Conservation (phyloP, 2,888 invertebrate genomes). For the Allolobophora icterica region DNA sequence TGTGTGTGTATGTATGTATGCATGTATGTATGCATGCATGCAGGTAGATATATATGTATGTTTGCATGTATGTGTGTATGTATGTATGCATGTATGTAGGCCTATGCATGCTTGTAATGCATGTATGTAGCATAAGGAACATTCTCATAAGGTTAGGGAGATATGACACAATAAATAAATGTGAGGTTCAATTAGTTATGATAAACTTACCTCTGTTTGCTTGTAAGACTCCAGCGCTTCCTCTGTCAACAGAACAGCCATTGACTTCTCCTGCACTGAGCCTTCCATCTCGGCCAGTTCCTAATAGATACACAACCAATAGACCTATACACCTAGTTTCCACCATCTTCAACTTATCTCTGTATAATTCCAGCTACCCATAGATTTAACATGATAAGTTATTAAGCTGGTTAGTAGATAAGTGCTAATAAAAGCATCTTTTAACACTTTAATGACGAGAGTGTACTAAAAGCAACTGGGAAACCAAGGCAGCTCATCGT, state of each 20-base stretch:
- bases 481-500: too few relatives aligned
- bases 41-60: not conserved
- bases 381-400: too few relatives aligned
- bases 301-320: conserved; percentile 47
- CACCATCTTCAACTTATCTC: too few relatives aligned
- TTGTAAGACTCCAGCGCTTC: conserved; percentile 54
- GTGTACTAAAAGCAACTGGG: too few relatives aligned
- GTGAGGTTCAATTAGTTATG: not conserved
- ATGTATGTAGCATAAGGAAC: not conserved
- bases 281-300: conserved; percentile 55
- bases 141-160: not conserved
- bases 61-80: not conserved
- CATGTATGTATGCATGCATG: not conserved
- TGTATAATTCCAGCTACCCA: too few relatives aligned
- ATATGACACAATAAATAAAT: not conserved
- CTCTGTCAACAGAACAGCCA: conserved; percentile 54
- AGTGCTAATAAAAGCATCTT: too few relatives aligned
- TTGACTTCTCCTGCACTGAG: conserved; percentile 53
- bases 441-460: too few relatives aligned
- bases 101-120: not conserved
- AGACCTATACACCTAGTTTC: not conserved
- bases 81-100: not conserved
- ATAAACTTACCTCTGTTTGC: conserved; percentile 41
- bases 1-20: not conserved
- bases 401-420: too few relatives aligned